Evolutionary conservation across 2,113 vertebrate species (phyloP).

Genomic region (Neogale vison): DNA sequence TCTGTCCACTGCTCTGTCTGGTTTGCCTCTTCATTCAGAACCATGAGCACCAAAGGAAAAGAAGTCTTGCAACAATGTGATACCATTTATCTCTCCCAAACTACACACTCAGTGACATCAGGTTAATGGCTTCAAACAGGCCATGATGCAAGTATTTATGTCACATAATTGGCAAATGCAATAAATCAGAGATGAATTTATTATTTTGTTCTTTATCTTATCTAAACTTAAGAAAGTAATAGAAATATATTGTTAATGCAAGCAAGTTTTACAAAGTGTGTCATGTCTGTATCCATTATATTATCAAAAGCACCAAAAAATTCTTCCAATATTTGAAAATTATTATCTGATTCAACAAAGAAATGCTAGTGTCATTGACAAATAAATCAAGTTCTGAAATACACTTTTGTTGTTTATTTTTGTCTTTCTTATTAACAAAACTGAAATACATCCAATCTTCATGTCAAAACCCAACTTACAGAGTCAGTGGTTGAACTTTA

Average conservation of each 20-base stretch:
- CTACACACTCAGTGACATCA: not conserved
- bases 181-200: not conserved
- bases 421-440: not conserved
- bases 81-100: not conserved
- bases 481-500: not conserved
- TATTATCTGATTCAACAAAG: not conserved
- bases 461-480: not conserved
- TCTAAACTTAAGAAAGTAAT: not conserved
- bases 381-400: not conserved
- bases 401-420: not conserved
- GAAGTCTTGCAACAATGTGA: not conserved
- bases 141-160: not conserved
- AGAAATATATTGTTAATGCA: not conserved
- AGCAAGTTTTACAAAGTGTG: not conserved
- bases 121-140: not conserved
- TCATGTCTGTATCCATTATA: not conserved
- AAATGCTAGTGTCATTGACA: not conserved
- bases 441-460: not conserved
- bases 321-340: not conserved
- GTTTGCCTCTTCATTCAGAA: not conserved
- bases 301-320: not conserved
- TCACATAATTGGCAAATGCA: not conserved
- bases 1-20: not conserved
- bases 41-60: not conserved
- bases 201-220: not conserved